Percentiles rank a stretch among this genome's conserved stretches.
These are phyloP conservation scores for Coremacera marginata DNA, from an alignment of 2,888 invertebrate species.

Conservation along the genomic window DNA sequence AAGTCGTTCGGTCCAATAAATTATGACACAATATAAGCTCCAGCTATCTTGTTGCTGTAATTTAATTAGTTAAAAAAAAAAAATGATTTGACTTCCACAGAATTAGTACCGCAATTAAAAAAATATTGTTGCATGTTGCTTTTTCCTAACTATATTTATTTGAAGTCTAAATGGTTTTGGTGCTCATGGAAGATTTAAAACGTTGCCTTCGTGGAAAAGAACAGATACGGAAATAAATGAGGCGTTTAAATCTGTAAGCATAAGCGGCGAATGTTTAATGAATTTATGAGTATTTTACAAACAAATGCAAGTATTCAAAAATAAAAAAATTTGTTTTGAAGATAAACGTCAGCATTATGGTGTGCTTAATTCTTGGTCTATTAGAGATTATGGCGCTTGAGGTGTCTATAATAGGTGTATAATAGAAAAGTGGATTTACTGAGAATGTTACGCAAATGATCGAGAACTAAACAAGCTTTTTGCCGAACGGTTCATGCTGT, in stretches of 20 bases:
- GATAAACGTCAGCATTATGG: no score
- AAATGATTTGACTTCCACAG: neutral
- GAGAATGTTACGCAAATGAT: no score
- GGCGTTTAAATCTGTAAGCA: constrained; percentile 16
- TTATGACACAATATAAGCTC: constrained; percentile 19
- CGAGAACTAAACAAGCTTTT: no score
- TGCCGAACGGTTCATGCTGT: no score
- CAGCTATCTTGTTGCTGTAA: neutral
- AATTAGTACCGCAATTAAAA: constrained; percentile 21
- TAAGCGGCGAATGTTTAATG: neutral
- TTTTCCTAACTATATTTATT: constrained; percentile 6
- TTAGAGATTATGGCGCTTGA: no score
- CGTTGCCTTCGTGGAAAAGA: constrained; percentile 12
- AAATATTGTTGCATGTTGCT: neutral
- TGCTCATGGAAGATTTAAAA: neutral
- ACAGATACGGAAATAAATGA: neutral
- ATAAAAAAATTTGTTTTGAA: no score
- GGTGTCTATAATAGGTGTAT: no score
- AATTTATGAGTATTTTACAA: constrained; percentile 16
- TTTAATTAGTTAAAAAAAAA: constrained; percentile 11
- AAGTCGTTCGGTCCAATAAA: constrained; percentile 13
- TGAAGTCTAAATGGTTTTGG: neutral
- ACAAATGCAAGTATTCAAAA: neutral
- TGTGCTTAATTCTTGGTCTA: no score
- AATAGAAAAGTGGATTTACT: no score